Conservation (phyloP, 1,140 invertebrate genomes). For the Sarcophaga bullata region DNA sequence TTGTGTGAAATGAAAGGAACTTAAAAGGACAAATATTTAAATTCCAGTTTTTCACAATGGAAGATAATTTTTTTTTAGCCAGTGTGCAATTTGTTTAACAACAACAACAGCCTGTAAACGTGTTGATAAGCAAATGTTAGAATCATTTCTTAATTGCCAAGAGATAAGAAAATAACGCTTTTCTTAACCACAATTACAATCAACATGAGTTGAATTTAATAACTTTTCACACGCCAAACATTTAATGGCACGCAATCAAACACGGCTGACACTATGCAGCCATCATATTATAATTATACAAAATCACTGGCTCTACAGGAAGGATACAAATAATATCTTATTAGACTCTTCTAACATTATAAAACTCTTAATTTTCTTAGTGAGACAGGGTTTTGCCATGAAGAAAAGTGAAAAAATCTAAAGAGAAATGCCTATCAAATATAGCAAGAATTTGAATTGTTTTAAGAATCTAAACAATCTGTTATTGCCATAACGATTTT, state of each 20-base stretch:
- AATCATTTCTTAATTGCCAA: not conserved
- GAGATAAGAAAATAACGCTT: not conserved
- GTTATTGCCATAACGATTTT: constrained; percentile 11
- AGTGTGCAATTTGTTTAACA: not conserved
- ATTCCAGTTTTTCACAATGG: too few relatives aligned
- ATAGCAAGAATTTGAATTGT: constrained; percentile 18
- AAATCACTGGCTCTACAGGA: not conserved
- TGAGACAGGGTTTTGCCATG: not conserved
- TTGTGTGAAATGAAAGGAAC: too few relatives aligned
- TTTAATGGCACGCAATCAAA: constrained; percentile 1
- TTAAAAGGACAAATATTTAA: too few relatives aligned
- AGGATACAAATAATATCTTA: not conserved
- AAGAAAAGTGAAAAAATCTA: not conserved
- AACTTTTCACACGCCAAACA: constrained; percentile 1
- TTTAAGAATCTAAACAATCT: constrained; percentile 6
- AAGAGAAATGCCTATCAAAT: too few relatives aligned
- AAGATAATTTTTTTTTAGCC: too few relatives aligned
- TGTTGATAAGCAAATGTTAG: not conserved
- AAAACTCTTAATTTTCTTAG: not conserved
- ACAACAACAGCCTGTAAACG: not conserved
- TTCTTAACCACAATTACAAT: constrained; percentile 14
- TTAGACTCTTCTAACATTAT: not conserved
- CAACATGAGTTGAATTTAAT: not conserved
- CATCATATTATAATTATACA: too few relatives aligned
- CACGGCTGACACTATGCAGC: too few relatives aligned